Evolutionary conservation across 2,113 vertebrate genomes (phyloP).

Genomic region (Platysternon megacephalum): DNA sequence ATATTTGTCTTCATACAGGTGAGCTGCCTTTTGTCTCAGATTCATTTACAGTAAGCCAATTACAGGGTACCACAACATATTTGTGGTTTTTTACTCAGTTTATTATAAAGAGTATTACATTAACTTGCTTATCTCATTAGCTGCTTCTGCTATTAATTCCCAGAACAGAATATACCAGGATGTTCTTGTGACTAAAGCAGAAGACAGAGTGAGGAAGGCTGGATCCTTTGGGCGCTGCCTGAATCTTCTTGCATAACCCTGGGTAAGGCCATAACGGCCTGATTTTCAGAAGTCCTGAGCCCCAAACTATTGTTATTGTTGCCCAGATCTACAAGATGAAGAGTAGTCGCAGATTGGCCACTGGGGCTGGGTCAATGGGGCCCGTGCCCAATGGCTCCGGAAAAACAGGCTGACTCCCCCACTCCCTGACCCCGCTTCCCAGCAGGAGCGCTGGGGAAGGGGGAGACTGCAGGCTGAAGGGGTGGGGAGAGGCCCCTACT

Average conservation of each 20-base stretch:
- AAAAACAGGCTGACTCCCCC: too few relatives aligned
- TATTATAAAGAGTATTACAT: conserved; percentile 56
- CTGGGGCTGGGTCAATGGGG: too few relatives aligned
- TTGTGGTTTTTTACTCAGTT: conserved; percentile 47
- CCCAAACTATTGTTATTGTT: background rate
- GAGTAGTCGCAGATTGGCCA: too few relatives aligned
- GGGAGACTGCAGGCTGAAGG: too few relatives aligned
- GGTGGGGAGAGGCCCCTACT: too few relatives aligned
- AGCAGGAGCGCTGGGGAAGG: too few relatives aligned
- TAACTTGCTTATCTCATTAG: conserved; percentile 62
- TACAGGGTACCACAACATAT: background rate
- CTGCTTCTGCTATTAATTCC: conserved; percentile 65
- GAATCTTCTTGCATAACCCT: too few relatives aligned
- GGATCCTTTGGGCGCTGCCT: background rate
- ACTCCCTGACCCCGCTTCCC: too few relatives aligned
- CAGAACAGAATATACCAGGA: background rate
- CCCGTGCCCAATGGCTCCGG: too few relatives aligned
- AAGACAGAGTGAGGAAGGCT: conserved; percentile 20
- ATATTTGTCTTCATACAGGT: conserved; percentile 44
- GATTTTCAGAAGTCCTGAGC: background rate
- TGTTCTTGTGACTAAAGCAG: background rate
- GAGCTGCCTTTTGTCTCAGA: conserved; percentile 31
- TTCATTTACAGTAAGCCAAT: background rate
- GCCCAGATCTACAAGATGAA: background rate
- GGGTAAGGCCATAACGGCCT: background rate